Conservation (phyloP, 1,140 invertebrate genomes). For the Drosophila repletoides region DNA sequence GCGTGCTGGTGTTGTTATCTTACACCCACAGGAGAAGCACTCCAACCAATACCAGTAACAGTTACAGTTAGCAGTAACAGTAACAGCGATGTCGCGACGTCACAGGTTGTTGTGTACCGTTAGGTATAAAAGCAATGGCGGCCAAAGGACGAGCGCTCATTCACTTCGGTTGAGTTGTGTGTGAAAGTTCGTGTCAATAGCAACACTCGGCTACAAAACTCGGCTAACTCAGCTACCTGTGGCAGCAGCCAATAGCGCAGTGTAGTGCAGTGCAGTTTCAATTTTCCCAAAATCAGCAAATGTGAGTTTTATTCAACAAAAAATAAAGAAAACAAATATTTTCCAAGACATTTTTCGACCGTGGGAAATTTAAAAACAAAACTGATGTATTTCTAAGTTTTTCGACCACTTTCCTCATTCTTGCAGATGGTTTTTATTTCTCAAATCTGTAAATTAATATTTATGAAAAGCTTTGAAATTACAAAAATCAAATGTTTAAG, state of each 20-base stretch:
- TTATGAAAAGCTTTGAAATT: no score
- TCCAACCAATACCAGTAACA: constrained; percentile 2
- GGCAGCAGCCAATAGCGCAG: constrained; percentile 28
- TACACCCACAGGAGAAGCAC: constrained; percentile 16
- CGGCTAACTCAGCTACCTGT: constrained; percentile 56
- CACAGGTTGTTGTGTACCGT: constrained; percentile 14
- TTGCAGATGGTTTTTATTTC: no score
- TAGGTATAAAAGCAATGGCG: constrained; percentile 50
- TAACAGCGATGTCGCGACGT: constrained; percentile 19
- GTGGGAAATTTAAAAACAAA: no score
- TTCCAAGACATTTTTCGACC: neutral
- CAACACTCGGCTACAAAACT: constrained; percentile 16
- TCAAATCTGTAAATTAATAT: no score
- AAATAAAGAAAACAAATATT: no score
- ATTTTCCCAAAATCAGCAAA: constrained; percentile 11
- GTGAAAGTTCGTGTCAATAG: constrained; percentile 36
- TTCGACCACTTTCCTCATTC: no score
- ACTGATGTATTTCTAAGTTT: no score
- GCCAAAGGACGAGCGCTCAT: constrained; percentile 50
- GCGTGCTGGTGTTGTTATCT: constrained; percentile 35
- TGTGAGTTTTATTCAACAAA: constrained; percentile 35
- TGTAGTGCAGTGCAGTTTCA: constrained; percentile 31
- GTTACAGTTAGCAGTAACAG: constrained; percentile 16
- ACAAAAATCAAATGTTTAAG: no score
- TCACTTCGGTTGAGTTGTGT: constrained; percentile 55